These are phyloP conservation scores for Copsychus sechellarum DNA, from an alignment of 2,113 vertebrate species.

Conservation along the genomic window DNA sequence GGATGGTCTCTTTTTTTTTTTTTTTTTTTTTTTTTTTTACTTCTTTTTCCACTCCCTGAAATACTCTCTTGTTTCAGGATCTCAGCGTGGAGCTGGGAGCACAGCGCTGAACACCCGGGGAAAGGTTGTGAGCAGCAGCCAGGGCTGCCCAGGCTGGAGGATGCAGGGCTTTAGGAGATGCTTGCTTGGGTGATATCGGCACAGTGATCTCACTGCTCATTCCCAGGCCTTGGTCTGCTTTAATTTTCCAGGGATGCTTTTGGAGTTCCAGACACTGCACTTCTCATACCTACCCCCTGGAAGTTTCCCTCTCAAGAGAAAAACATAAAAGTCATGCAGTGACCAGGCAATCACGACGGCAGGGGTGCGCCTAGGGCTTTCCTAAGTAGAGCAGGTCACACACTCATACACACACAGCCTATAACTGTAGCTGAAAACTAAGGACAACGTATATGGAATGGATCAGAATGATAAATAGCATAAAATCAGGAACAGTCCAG, in stretches of 20 bases:
- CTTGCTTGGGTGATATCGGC: neutral
- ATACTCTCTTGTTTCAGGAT: neutral
- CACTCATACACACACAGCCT: neutral
- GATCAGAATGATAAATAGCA: constrained; percentile 67
- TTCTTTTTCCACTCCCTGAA: neutral
- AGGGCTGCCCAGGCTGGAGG: neutral
- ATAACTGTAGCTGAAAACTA: neutral
- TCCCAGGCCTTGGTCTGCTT: neutral
- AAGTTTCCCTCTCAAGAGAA: neutral
- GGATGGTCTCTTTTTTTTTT: neutral
- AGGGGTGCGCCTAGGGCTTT: neutral
- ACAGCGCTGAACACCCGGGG: neutral
- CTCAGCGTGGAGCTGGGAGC: neutral
- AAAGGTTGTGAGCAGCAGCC: neutral
- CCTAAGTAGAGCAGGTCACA: neutral
- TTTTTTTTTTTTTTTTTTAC: too few relatives aligned
- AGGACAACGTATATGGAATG: constrained; percentile 54
- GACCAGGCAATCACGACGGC: rapidly evolving
- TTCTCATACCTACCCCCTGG: neutral
- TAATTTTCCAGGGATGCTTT: neutral
- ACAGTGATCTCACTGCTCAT: neutral
- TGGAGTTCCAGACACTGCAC: neutral
- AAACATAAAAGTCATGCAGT: neutral
- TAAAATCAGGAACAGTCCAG: constrained; percentile 56
- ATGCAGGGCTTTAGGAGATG: neutral